A percentile compares a stretch with the other conserved stretches of the same genome.
These are phyloP conservation scores for Pogonocichla stellata DNA, from an alignment of 2,113 vertebrate species.

Conservation along the genomic window DNA sequence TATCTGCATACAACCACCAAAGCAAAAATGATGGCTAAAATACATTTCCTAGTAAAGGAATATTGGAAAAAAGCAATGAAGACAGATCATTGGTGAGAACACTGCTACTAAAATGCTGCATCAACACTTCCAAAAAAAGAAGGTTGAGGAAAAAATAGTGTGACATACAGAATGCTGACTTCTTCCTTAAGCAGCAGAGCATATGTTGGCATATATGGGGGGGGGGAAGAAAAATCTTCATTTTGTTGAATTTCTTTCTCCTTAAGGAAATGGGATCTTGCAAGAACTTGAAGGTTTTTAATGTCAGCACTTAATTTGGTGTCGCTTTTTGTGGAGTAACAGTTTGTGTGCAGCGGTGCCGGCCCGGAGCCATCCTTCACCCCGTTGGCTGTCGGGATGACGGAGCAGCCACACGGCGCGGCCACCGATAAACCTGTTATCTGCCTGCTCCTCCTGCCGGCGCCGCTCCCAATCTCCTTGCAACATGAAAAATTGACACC, in stretches of 20 bases:
- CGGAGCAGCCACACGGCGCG: slow-evolving; percentile 40
- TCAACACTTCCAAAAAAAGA: slow-evolving; percentile 2
- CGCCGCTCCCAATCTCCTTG: slow-evolving; percentile 62
- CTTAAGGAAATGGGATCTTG: background rate
- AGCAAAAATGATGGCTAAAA: background rate
- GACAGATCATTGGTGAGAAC: background rate
- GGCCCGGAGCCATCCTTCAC: slow-evolving; percentile 45
- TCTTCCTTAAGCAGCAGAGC: background rate
- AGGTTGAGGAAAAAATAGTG: background rate
- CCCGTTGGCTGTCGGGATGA: slow-evolving; percentile 63
- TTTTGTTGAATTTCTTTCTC: background rate
- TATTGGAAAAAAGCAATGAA: background rate
- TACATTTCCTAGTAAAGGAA: background rate
- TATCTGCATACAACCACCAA: background rate
- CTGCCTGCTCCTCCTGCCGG: slow-evolving; percentile 63
- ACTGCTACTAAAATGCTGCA: background rate
- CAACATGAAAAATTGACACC: slow-evolving; percentile 72
- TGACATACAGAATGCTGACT: background rate
- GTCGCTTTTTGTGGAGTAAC: background rate
- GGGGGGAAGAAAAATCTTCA: background rate
- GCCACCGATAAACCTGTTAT: slow-evolving; percentile 75
- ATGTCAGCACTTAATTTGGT: background rate
- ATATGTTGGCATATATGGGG: background rate
- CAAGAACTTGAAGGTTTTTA: background rate
- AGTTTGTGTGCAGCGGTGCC: background rate